phyloP scores from a whole-genome alignment of 2,113 vertebrate species.

The Cyanoramphus novaezelandiae region DNA sequence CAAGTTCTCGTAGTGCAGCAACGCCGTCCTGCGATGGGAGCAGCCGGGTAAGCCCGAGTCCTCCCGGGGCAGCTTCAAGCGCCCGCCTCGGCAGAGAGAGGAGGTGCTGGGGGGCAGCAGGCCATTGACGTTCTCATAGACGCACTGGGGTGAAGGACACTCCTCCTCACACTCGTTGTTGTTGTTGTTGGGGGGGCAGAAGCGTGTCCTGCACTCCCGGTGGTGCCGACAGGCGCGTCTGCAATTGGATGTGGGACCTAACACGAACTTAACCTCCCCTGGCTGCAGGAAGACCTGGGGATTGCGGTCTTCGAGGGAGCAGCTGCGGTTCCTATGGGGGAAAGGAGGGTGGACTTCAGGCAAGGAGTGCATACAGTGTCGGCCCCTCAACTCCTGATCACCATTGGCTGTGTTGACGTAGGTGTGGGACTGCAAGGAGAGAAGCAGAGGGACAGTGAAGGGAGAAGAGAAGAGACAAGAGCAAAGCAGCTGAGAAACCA shows the following conservation, averaged over 20 bases:
- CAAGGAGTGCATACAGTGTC: constrained; percentile 89
- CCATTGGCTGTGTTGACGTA: constrained; percentile 93
- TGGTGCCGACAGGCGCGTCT: constrained; percentile 66
- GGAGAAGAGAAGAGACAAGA: background rate
- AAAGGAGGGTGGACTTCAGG: constrained; percentile 87
- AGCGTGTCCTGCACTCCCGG: background rate
- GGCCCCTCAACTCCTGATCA: constrained; percentile 87
- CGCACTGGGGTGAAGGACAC: constrained; percentile 81
- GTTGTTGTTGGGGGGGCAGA: constrained; percentile 76
- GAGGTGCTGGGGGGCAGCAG: constrained; percentile 61
- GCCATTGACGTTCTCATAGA: constrained; percentile 92
- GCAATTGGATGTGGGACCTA: constrained; percentile 86
- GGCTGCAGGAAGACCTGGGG: constrained; percentile 92
- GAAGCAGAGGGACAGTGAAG: constrained; percentile 48
- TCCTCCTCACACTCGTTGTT: constrained; percentile 80
- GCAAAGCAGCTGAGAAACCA: background rate
- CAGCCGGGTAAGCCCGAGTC: constrained; percentile 66
- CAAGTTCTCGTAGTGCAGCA: constrained; percentile 97
- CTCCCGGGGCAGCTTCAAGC: constrained; percentile 77
- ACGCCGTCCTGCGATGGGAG: constrained; percentile 81
- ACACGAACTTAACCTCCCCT: constrained; percentile 92
- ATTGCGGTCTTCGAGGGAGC: constrained; percentile 84
- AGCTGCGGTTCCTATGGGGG: constrained; percentile 78
- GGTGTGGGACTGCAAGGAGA: constrained; percentile 87
- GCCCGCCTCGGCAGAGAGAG: constrained; percentile 52